Evolutionary conservation across 1,140 invertebrate species (phyloP).

Genomic region (Vanessa atalanta): DNA sequence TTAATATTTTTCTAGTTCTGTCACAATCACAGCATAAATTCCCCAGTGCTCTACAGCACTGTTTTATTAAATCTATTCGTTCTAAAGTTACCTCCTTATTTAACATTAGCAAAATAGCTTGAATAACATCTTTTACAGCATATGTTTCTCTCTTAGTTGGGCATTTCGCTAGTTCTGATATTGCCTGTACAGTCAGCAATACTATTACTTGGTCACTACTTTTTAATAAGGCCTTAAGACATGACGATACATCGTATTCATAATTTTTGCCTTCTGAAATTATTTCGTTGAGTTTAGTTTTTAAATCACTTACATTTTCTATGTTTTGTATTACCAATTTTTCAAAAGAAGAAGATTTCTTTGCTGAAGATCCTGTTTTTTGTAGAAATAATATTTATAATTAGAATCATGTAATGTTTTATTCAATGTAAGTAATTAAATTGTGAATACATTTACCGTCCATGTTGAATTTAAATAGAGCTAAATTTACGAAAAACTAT

Average conservation of each 20-base stretch:
- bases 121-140: conserved; percentile 82
- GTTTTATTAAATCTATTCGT: conserved; percentile 83
- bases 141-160: conserved; percentile 85
- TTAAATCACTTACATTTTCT: conserved; percentile 61
- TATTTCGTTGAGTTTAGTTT: conserved; percentile 69
- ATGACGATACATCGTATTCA: conserved; percentile 67
- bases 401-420: conserved; percentile 15
- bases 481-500: conserved; percentile 5
- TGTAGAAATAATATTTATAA: conserved; percentile 1
- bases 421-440: conserved; percentile 23
- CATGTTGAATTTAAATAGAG: conserved; percentile 37
- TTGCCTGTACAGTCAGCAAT: conserved; percentile 81
- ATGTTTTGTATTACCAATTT: conserved; percentile 65
- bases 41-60: conserved; percentile 89
- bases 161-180: conserved; percentile 87
- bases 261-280: conserved; percentile 65
- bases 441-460: conserved; percentile 41
- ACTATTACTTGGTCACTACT: conserved; percentile 62
- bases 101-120: conserved; percentile 81
- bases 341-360: conserved; percentile 69
- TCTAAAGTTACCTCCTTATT: conserved; percentile 56
- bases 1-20: conserved; percentile 83
- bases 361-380: conserved; percentile 54
- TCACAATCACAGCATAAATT: conserved; percentile 95
- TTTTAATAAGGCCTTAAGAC: conserved; percentile 63